Percentiles rank a stretch among this genome's conserved stretches.
These are phyloP conservation scores for Embiotoca jacksoni DNA, from an alignment of 2,113 vertebrate species.

Conservation along the genomic window DNA sequence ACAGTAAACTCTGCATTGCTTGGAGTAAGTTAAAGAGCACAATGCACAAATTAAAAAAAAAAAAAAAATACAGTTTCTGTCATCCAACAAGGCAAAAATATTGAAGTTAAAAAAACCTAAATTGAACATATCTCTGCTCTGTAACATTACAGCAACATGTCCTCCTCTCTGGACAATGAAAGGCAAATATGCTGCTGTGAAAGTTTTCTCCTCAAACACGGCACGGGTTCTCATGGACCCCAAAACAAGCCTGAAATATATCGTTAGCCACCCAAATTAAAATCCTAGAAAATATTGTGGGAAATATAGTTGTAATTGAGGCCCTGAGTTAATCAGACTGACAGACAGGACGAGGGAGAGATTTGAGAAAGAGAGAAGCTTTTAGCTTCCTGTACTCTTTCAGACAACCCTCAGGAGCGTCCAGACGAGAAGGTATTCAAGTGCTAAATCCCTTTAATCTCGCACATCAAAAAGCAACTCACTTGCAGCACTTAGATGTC, in stretches of 20 bases:
- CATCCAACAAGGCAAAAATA: not conserved
- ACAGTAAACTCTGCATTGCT: not conserved
- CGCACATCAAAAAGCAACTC: conserved; percentile 76
- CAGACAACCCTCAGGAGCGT: conserved; percentile 67
- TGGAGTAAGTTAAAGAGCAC: too few species aligned
- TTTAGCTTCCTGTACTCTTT: conserved; percentile 59
- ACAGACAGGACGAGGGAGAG: conserved; percentile 27
- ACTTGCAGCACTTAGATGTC: conserved; percentile 67
- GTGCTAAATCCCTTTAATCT: conserved; percentile 82
- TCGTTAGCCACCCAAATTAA: conserved; percentile 12
- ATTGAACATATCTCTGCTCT: not conserved
- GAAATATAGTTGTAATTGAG: conserved; percentile 81
- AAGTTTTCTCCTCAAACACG: conserved; percentile 7
- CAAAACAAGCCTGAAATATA: not conserved
- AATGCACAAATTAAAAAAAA: too few species aligned
- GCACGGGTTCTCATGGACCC: not conserved
- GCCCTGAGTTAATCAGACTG: conserved; percentile 84
- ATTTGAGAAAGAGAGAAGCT: conserved; percentile 51
- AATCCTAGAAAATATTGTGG: conserved; percentile 78
- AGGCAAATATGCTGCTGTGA: not conserved
- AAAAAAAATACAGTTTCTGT: not conserved
- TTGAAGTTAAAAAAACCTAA: not conserved
- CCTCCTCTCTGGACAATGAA: not conserved
- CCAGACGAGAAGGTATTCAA: conserved; percentile 67
- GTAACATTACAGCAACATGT: not conserved